Conservation (phyloP, 1,140 invertebrate genomes). For the Zaprionus gabonicus region DNA sequence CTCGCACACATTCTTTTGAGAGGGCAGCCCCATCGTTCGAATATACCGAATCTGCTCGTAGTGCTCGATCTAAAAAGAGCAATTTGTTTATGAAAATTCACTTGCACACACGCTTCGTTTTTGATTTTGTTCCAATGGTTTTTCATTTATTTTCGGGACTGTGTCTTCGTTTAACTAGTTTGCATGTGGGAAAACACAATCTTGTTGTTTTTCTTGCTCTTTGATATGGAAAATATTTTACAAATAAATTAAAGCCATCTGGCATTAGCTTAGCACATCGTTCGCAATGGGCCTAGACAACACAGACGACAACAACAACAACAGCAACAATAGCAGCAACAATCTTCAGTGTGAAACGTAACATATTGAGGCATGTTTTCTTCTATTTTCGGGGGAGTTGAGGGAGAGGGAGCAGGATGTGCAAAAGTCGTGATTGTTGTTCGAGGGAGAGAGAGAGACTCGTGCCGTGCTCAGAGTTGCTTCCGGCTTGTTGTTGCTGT, state of each 20-base stretch:
- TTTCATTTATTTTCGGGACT: conserved; percentile 1
- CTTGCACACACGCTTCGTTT: conserved; percentile 48
- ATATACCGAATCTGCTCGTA: conserved; percentile 22
- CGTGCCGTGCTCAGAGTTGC: conserved; percentile 10
- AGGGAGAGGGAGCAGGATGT: conserved; percentile 27
- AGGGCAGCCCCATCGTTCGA: not conserved
- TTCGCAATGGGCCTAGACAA: conserved; percentile 22
- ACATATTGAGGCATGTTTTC: conserved; percentile 5
- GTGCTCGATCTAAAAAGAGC: not conserved
- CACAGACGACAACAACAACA: not conserved
- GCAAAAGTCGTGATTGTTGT: conserved; percentile 23
- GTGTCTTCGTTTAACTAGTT: conserved; percentile 46
- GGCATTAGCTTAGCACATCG: conserved; percentile 68
- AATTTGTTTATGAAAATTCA: conserved; percentile 57
- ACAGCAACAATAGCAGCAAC: not conserved
- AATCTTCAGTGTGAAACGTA: not conserved
- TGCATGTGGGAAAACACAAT: conserved; percentile 57
- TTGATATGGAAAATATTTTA: conserved; percentile 79
- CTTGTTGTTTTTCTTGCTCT: conserved; percentile 70
- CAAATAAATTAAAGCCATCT: conserved; percentile 79
- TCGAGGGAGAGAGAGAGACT: conserved; percentile 4
- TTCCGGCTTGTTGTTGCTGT: conserved; percentile 47
- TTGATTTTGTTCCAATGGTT: conserved; percentile 39
- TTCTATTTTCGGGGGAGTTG: not conserved
- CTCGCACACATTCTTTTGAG: not conserved